These are phyloP conservation scores for Drosophila subquinaria DNA, from an alignment of 2,888 invertebrate species.

Conservation along the genomic window DNA sequence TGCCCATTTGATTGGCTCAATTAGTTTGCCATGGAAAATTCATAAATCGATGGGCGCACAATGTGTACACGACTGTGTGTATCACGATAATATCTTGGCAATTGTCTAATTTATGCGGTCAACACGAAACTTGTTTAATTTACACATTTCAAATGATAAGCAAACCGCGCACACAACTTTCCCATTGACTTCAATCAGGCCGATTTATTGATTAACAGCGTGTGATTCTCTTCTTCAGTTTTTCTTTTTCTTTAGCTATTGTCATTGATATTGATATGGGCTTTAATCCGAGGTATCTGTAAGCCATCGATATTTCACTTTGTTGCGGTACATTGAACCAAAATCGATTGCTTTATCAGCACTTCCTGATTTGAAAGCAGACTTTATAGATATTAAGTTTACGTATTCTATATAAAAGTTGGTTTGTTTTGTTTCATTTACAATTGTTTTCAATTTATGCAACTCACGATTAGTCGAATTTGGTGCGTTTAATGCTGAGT, in stretches of 20 bases:
- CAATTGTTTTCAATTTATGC: conserved; percentile 38
- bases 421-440: conserved; percentile 7
- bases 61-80: neutral
- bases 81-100: conserved; percentile 38
- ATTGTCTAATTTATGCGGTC: conserved; percentile 63
- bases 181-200: conserved; percentile 58
- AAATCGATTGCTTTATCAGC: conserved; percentile 22
- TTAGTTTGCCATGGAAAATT: conserved; percentile 38
- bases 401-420: neutral
- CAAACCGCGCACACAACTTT: conserved; percentile 35
- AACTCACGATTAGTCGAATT: conserved; percentile 46
- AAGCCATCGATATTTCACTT: conserved; percentile 5
- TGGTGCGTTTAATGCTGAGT: conserved; percentile 37
- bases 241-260: neutral
- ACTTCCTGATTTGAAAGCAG: conserved; percentile 38
- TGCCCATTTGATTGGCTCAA: conserved; percentile 59
- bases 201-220: conserved; percentile 48
- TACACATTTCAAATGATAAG: conserved; percentile 46
- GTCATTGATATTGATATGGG: neutral
- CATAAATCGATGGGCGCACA: conserved; percentile 21
- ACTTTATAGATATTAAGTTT: conserved; percentile 24
- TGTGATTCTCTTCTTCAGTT: conserved; percentile 17
- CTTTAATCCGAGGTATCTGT: neutral
- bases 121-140: conserved; percentile 61
- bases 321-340: conserved; percentile 50